phyloP scores from a whole-genome alignment of 2,797 vertebrate species.

The Gephyroberyx darwinii region DNA sequence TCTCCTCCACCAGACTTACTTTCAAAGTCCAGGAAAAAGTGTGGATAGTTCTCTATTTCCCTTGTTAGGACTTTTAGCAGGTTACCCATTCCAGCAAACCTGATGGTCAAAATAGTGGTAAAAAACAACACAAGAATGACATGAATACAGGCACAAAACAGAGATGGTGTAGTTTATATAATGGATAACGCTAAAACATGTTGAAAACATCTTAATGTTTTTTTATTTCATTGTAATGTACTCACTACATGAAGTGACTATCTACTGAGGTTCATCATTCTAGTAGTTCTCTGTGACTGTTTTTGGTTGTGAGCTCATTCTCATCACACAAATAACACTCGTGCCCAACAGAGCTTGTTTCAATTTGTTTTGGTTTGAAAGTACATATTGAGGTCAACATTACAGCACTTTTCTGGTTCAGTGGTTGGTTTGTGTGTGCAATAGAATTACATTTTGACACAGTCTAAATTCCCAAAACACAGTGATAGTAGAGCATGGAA shows the following conservation, averaged over 20 bases:
- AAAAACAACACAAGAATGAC: constrained; percentile 43
- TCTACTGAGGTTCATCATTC: too few species aligned
- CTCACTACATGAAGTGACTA: neutral
- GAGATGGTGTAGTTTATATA: neutral
- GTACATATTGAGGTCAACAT: too few species aligned
- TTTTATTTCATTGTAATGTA: too few species aligned
- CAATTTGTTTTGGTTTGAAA: neutral
- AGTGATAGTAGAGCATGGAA: too few species aligned
- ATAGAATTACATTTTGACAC: neutral
- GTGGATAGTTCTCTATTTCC: constrained; percentile 99
- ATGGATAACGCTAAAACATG: neutral
- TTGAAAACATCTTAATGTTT: neutral
- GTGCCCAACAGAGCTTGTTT: constrained; percentile 27
- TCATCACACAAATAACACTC: neutral
- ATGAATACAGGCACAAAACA: constrained; percentile 8
- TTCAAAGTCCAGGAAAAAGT: constrained; percentile 99
- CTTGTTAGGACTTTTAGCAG: constrained; percentile 99
- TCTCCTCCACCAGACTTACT: constrained; percentile 88
- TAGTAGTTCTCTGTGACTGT: too few species aligned
- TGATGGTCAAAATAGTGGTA: constrained; percentile 83
- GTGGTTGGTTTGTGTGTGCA: neutral
- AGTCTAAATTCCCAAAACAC: neutral
- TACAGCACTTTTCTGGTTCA: neutral
- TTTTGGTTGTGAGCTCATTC: too few species aligned
- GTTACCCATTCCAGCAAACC: constrained; percentile 99